phyloP scores from a whole-genome alignment of 1,140 invertebrate species.

The Phymastichus coffea region DNA sequence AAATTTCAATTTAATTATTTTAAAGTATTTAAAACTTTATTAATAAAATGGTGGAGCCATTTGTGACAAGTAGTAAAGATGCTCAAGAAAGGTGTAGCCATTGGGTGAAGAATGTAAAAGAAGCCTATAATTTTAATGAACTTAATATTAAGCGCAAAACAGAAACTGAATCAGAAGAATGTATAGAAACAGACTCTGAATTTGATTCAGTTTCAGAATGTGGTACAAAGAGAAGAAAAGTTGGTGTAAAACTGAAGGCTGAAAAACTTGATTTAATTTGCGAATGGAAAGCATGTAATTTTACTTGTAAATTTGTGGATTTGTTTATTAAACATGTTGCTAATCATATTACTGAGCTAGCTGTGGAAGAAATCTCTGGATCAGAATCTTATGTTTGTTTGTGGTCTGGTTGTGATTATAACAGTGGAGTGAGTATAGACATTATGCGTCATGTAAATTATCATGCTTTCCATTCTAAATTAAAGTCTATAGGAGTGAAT shows the following conservation, averaged over 20 bases:
- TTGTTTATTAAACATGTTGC: conserved; percentile 48
- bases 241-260: conserved; percentile 39
- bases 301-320: conserved; percentile 34
- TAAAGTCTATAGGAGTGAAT: conserved; percentile 70
- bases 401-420: conserved; percentile 66
- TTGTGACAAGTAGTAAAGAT: conserved; percentile 41
- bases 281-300: conserved; percentile 48
- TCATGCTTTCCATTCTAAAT: conserved; percentile 73
- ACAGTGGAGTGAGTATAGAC: conserved; percentile 56
- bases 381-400: conserved; percentile 59
- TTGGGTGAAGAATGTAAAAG: conserved; percentile 44
- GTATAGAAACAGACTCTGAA: conserved; percentile 48
- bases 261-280: conserved; percentile 46
- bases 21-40: too few relatives aligned
- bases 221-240: conserved; percentile 43
- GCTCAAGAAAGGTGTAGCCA: conserved; percentile 43
- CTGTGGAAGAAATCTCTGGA: conserved; percentile 40
- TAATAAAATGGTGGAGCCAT: conserved; percentile 34
- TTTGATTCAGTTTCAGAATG: conserved; percentile 54
- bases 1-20: too few relatives aligned
- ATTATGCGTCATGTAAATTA: conserved; percentile 72
- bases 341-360: conserved; percentile 43
- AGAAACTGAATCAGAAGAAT: conserved; percentile 39
- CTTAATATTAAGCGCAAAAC: conserved; percentile 23
- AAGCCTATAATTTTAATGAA: conserved; percentile 23